A percentile compares a stretch with the other conserved stretches of the same genome.
phyloP scores from a whole-genome alignment of 1,140 invertebrate genomes.

The Magallana gigas region DNA sequence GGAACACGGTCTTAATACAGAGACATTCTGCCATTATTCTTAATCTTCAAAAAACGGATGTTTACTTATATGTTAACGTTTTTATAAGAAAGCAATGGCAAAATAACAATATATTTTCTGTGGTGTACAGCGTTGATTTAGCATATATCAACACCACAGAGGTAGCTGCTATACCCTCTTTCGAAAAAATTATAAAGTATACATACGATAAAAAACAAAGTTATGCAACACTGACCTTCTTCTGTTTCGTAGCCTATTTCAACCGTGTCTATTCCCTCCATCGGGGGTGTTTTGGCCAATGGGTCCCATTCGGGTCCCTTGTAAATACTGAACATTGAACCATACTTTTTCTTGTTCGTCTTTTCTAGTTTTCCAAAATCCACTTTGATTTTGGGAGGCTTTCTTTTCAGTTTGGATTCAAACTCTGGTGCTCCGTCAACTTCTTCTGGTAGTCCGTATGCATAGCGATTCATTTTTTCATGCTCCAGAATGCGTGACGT shows the following conservation, averaged over 20 bases:
- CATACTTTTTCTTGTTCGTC: conserved; percentile 58
- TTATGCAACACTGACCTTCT: conserved; percentile 57
- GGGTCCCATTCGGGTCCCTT: conserved; percentile 52
- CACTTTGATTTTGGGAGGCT: conserved; percentile 47
- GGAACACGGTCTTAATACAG: too few species aligned
- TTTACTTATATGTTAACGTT: too few species aligned
- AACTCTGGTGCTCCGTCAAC: conserved; percentile 52
- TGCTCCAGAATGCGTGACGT: conserved; percentile 67
- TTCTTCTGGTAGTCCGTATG: conserved; percentile 70
- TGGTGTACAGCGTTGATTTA: too few species aligned
- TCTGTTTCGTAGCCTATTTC: conserved; percentile 57
- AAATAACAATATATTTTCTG: too few species aligned
- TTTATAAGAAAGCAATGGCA: too few species aligned
- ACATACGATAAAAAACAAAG: neutral
- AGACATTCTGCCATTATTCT: too few species aligned
- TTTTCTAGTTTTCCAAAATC: conserved; percentile 52
- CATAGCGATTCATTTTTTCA: conserved; percentile 65
- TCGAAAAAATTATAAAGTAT: too few species aligned
- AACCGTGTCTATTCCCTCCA: conserved; percentile 72
- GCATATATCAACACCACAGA: too few species aligned
- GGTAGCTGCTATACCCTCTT: too few species aligned
- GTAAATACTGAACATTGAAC: conserved; percentile 63
- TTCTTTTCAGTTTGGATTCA: conserved; percentile 59
- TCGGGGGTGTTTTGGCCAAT: conserved; percentile 62
- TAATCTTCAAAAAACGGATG: too few species aligned